These are phyloP conservation scores for Eretmocerus hayati DNA, from an alignment of 2,888 invertebrate species.

Conservation along the genomic window DNA sequence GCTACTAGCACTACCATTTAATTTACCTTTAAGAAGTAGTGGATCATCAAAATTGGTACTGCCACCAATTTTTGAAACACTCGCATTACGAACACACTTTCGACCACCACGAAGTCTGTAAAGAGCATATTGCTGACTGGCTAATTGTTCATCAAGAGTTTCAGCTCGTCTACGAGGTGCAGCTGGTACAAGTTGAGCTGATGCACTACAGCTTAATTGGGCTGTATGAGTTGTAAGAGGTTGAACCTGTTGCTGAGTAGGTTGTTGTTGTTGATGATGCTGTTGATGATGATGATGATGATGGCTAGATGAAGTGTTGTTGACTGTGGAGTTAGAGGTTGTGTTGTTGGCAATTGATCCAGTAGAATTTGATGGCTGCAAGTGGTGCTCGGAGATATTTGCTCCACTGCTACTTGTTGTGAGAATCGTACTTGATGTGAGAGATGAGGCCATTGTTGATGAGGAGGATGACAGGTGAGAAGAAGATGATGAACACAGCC, in stretches of 20 bases:
- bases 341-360: conserved; percentile 13
- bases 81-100: conserved; percentile 39
- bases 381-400: background rate
- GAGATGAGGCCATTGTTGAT: conserved; percentile 31
- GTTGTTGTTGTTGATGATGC: no score
- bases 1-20: conserved; percentile 45
- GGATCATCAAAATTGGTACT: no score
- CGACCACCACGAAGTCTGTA: conserved; percentile 46
- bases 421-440: conserved; percentile 27
- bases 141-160: conserved; percentile 46
- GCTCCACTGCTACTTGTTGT: background rate
- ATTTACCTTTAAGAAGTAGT: conserved; percentile 40
- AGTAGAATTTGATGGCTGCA: no score
- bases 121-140: conserved; percentile 44
- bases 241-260: no score
- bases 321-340: conserved; percentile 14
- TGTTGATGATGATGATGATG: no score
- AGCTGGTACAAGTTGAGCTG: conserved; percentile 4
- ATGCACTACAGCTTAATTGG: no score
- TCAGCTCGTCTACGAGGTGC: conserved; percentile 48
- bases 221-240: no score
- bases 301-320: no score
- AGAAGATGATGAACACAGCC: conserved; percentile 56
- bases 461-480: conserved; percentile 31
- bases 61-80: no score